phyloP scores from a whole-genome alignment of 1,140 invertebrate genomes.

The Drosophila ogumai region DNA sequence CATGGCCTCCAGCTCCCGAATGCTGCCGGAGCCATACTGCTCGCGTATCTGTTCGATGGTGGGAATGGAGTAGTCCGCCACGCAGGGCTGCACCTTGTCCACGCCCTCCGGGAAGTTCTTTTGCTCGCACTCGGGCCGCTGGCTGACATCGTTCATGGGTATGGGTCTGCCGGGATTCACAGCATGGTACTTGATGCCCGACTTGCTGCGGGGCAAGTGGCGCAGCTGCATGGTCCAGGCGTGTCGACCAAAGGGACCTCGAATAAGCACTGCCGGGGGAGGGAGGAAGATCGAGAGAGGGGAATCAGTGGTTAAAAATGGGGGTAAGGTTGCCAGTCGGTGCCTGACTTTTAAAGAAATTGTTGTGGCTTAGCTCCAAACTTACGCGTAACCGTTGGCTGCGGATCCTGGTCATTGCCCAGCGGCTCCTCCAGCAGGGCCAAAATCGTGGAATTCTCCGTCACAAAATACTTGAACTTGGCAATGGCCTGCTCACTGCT shows the following conservation, averaged over 20 bases:
- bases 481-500: slow-evolving; percentile 79
- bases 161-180: slow-evolving; percentile 91
- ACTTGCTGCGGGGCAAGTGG: slow-evolving; percentile 92
- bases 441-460: slow-evolving; percentile 95
- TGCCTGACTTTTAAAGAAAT: too few relatives aligned
- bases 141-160: slow-evolving; percentile 89
- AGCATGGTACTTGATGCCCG: slow-evolving; percentile 89
- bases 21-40: slow-evolving; percentile 85
- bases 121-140: slow-evolving; percentile 88
- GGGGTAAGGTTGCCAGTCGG: too few relatives aligned
- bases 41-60: slow-evolving; percentile 88
- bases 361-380: too few relatives aligned
- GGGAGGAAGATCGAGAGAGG: too few relatives aligned
- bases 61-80: slow-evolving; percentile 90
- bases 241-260: slow-evolving; percentile 96
- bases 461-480: slow-evolving; percentile 95
- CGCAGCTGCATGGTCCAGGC: slow-evolving; percentile 96
- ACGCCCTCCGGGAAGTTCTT: slow-evolving; percentile 94
- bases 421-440: slow-evolving; percentile 96
- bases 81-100: slow-evolving; percentile 91
- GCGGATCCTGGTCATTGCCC: slow-evolving; percentile 92
- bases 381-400: slow-evolving; percentile 89
- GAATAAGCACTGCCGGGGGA: slow-evolving; percentile 89
- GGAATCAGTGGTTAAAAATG: too few relatives aligned
- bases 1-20: slow-evolving; percentile 86